These are phyloP conservation scores for Hippocampus comes DNA, from an alignment of 2,113 vertebrate species.

Conservation along the genomic window DNA sequence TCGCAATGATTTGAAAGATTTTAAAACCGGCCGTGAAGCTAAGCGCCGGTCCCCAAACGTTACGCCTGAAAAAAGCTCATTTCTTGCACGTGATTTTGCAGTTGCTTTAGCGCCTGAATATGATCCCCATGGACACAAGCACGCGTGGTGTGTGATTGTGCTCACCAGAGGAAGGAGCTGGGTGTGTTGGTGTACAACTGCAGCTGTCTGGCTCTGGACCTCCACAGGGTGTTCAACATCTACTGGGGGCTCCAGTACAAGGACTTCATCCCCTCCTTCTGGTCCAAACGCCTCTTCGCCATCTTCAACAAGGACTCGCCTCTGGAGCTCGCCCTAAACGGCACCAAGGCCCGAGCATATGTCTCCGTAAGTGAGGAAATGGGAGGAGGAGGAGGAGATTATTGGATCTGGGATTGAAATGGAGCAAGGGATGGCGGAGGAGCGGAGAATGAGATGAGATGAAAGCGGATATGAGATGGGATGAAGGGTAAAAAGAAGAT, in stretches of 20 bases:
- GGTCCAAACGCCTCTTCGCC: constrained; percentile 90
- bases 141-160: not conserved
- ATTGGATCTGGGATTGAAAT: no score
- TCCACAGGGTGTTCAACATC: constrained; percentile 87
- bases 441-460: no score
- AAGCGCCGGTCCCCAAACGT: no score
- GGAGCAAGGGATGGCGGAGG: no score
- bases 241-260: constrained; percentile 78
- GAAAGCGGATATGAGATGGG: no score
- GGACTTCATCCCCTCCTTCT: constrained; percentile 75
- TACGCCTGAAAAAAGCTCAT: no score
- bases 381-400: not conserved
- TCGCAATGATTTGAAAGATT: no score
- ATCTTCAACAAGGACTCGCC: constrained; percentile 80
- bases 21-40: no score
- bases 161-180: constrained; percentile 89
- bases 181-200: constrained; percentile 90
- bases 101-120: no score
- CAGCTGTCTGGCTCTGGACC: constrained; percentile 91
- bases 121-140: not conserved
- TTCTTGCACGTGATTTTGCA: no score
- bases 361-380: constrained; percentile 80
- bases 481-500: no score
- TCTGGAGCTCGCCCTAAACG: constrained; percentile 77
- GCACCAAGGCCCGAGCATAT: constrained; percentile 81